Percentiles rank a stretch among this genome's conserved stretches.
These are phyloP conservation scores for Lordiphosa collinella DNA, from an alignment of 1,140 invertebrate species.

Conservation along the genomic window DNA sequence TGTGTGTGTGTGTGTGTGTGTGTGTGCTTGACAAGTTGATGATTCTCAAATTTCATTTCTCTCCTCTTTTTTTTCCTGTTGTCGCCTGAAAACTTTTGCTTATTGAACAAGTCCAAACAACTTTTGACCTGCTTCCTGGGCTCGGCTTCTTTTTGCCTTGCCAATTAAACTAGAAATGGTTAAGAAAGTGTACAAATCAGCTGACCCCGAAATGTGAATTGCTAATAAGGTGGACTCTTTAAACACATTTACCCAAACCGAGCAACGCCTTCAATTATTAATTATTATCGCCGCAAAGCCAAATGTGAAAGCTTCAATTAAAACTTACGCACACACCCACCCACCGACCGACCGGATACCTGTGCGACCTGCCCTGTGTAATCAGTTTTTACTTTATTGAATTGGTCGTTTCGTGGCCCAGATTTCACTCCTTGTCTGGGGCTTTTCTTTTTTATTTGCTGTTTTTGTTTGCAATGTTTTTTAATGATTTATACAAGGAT, in stretches of 20 bases:
- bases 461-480: constrained; percentile 11
- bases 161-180: constrained; percentile 3
- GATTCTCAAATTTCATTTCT: constrained; percentile 27
- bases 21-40: constrained; percentile 28
- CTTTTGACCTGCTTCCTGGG: constrained; percentile 4
- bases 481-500: constrained; percentile 72
- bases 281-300: constrained; percentile 70
- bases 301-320: constrained; percentile 74
- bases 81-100: constrained; percentile 11
- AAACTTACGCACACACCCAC: constrained; percentile 47
- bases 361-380: constrained; percentile 16
- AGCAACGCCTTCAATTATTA: constrained; percentile 60
- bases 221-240: constrained; percentile 7
- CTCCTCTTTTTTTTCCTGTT: neutral
- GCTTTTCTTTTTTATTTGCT: constrained; percentile 1
- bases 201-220: constrained; percentile 9
- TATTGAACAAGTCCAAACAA: constrained; percentile 13
- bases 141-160: neutral
- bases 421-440: constrained; percentile 20
- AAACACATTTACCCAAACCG: constrained; percentile 48
- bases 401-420: constrained; percentile 30
- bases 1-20: neutral
- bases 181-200: neutral
- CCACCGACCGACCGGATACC: constrained; percentile 15
- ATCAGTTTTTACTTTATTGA: constrained; percentile 47